phyloP scores from a whole-genome alignment of 2,113 vertebrate genomes.

The Oreocharis arfaki region DNA sequence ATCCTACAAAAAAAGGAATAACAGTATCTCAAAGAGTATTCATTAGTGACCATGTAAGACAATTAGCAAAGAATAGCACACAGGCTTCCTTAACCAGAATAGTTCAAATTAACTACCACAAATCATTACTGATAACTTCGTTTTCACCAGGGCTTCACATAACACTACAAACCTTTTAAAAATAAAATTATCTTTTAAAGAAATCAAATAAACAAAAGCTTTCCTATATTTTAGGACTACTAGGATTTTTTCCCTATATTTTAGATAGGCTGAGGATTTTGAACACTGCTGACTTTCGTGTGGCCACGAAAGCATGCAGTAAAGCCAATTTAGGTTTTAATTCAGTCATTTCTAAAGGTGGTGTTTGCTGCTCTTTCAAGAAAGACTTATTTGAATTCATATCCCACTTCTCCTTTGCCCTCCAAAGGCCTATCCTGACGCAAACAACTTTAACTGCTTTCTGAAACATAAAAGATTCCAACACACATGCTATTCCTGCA shows the following conservation, averaged over 20 bases:
- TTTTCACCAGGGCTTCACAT: not conserved
- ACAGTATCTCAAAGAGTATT: not conserved
- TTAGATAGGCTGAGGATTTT: not conserved
- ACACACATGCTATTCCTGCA: not conserved
- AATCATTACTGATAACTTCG: not conserved
- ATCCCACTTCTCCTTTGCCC: not conserved
- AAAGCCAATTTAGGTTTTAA: not conserved
- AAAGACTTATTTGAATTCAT: not conserved
- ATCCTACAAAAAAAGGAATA: constrained; percentile 72
- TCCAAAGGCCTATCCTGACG: not conserved
- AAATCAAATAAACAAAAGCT: not conserved
- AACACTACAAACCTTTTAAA: not conserved
- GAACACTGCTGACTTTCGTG: not conserved
- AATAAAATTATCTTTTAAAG: not conserved
- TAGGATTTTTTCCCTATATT: not conserved
- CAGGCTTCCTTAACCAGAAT: not conserved
- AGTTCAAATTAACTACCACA: not conserved
- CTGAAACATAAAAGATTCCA: not conserved
- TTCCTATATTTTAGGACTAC: not conserved
- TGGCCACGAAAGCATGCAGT: too few relatives aligned
- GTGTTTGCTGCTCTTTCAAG: not conserved
- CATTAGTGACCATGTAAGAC: not conserved
- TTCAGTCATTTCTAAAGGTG: not conserved
- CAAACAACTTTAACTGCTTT: not conserved
- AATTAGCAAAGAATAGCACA: not conserved